Conservation (phyloP, 1,140 invertebrate genomes). For the Philopotamus ludificatus region DNA sequence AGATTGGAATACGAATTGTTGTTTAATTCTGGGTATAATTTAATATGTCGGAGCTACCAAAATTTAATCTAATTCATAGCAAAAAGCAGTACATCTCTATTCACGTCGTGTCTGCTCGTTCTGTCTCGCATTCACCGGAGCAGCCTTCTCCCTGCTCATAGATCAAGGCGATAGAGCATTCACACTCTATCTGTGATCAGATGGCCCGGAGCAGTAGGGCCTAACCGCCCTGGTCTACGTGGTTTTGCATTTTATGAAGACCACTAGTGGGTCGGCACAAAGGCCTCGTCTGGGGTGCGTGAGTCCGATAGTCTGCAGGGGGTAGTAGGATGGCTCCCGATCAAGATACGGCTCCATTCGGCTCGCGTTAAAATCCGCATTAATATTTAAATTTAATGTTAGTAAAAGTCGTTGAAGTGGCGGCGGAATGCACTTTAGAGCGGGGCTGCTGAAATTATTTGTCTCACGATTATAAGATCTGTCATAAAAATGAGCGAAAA, state of each 20-base stretch:
- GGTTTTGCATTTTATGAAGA: constrained; percentile 41
- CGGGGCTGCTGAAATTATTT: background rate
- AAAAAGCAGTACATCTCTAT: too few relatives aligned
- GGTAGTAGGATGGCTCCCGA: background rate
- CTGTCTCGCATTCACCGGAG: too few relatives aligned
- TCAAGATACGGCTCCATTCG: constrained; percentile 1
- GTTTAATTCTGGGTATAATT: too few relatives aligned
- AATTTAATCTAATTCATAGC: too few relatives aligned
- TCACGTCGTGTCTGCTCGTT: too few relatives aligned
- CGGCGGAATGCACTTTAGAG: too few relatives aligned
- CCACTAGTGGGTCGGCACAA: constrained; percentile 30
- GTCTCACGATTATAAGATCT: background rate
- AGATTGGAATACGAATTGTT: too few relatives aligned
- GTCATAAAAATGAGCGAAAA: background rate
- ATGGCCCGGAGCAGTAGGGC: background rate
- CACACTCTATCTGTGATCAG: constrained; percentile 24
- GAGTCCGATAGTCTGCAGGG: background rate
- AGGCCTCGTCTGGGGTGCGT: constrained; percentile 29
- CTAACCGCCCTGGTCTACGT: constrained; percentile 10
- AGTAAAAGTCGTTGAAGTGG: too few relatives aligned
- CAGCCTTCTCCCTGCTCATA: too few relatives aligned
- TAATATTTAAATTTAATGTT: background rate
- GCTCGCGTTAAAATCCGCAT: background rate
- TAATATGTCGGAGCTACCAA: too few relatives aligned
- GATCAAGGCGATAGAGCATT: constrained; percentile 36